phyloP scores from a whole-genome alignment of 2,797 vertebrate species.

The Paramormyrops hopkinsi region DNA sequence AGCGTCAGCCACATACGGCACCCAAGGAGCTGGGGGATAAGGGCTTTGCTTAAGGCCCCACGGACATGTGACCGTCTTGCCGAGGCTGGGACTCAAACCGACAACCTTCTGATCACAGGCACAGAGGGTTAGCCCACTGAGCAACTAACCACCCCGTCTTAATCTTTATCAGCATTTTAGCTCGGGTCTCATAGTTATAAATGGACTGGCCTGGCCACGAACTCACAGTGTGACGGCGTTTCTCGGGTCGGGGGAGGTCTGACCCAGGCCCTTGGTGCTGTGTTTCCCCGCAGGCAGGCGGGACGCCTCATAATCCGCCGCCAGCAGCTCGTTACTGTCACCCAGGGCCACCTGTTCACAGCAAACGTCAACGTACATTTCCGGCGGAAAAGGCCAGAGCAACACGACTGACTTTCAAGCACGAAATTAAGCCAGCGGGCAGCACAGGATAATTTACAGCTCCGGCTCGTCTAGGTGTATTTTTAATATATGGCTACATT shows the following conservation, averaged over 20 bases:
- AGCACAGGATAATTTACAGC: not conserved
- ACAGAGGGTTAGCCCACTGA: not conserved
- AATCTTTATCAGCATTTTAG: not conserved
- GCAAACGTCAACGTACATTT: not conserved
- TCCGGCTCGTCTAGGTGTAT: not conserved
- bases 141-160: not conserved
- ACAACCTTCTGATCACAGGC: not conserved
- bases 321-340: conserved; percentile 69
- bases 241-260: conserved; percentile 64
- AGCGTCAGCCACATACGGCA: not conserved
- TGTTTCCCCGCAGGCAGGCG: conserved; percentile 70
- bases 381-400: not conserved
- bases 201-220: not conserved
- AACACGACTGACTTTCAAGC: not conserved
- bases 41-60: not conserved
- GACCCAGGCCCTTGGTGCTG: conserved; percentile 80
- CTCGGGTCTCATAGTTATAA: not conserved
- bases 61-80: not conserved
- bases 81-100: not conserved
- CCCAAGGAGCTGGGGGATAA: not conserved
- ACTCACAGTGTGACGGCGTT: conserved; percentile 68
- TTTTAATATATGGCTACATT: not conserved
- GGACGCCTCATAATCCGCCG: conserved; percentile 68
- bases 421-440: not conserved
- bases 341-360: conserved; percentile 78